Percentiles rank a stretch among this genome's conserved stretches.
Evolutionary conservation across 2,113 vertebrate genomes (phyloP).

Genomic region (Nothobranchius kuhntae): DNA sequence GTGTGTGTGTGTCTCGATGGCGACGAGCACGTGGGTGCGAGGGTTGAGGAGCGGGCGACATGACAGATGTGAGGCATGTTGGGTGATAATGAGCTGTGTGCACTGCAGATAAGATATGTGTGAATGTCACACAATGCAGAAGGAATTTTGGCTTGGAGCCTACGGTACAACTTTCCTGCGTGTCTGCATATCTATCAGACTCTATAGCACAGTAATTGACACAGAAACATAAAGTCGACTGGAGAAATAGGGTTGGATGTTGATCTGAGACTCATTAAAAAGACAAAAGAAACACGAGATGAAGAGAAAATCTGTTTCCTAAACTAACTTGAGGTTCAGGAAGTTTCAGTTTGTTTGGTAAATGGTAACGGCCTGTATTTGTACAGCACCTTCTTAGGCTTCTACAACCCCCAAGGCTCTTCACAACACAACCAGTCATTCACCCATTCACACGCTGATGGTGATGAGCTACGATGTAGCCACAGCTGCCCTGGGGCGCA

Average conservation of each 20-base stretch:
- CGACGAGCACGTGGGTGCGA: slow-evolving; percentile 1
- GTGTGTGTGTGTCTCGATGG: not conserved
- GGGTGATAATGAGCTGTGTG: slow-evolving; percentile 61
- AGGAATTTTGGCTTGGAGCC: slow-evolving; percentile 30
- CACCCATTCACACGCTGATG: too few relatives aligned
- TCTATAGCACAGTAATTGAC: not conserved
- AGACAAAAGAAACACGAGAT: too few relatives aligned
- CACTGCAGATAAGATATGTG: slow-evolving; percentile 32
- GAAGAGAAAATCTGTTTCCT: too few relatives aligned
- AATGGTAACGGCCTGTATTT: too few relatives aligned
- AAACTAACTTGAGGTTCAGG: too few relatives aligned
- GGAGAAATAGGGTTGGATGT: not conserved
- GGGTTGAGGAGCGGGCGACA: slow-evolving; percentile 36
- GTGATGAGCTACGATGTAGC: too few relatives aligned
- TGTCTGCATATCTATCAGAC: not conserved
- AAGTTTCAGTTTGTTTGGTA: too few relatives aligned
- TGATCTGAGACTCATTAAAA: too few relatives aligned
- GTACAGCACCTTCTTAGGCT: too few relatives aligned
- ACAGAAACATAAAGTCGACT: not conserved
- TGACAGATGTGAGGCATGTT: slow-evolving; percentile 56
- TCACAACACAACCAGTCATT: too few relatives aligned
- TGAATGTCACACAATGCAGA: slow-evolving; percentile 34
- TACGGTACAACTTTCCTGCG: not conserved
- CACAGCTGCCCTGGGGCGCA: too few relatives aligned
- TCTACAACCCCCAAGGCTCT: too few relatives aligned